Evolutionary conservation across 2,113 vertebrate species (phyloP).

Genomic region (Bubo bubo): DNA sequence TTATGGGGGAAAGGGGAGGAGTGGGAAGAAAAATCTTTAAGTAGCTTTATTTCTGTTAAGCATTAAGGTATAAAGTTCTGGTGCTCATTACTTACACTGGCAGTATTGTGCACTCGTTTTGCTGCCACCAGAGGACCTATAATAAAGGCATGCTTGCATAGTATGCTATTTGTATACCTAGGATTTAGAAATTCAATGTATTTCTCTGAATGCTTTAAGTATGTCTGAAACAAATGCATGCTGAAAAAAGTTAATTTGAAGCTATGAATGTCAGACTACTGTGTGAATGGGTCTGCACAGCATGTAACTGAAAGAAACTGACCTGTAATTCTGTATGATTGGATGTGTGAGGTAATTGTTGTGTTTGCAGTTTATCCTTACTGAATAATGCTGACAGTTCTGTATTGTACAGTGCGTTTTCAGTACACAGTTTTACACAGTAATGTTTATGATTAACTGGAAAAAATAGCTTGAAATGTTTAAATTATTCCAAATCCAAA

Average conservation of each 20-base stretch:
- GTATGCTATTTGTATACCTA: neutral
- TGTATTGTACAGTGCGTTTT: neutral
- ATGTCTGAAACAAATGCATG: neutral
- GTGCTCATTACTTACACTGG: neutral
- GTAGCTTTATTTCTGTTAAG: neutral
- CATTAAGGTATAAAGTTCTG: neutral
- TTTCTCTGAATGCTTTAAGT: neutral
- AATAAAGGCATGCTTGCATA: neutral
- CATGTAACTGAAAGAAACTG: neutral
- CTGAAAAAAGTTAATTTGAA: neutral
- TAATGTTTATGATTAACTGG: neutral
- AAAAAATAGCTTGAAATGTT: neutral
- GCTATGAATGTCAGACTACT: neutral
- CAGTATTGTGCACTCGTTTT: neutral
- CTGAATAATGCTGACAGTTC: neutral
- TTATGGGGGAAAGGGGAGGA: slow-evolving; percentile 69
- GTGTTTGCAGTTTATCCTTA: neutral
- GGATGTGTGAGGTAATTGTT: neutral
- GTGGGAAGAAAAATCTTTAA: slow-evolving; percentile 41
- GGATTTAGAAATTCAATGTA: neutral
- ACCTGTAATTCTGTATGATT: neutral
- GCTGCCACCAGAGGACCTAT: neutral
- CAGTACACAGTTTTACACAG: neutral
- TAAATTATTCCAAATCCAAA: neutral
- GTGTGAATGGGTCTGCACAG: neutral